These are phyloP conservation scores for Australoheros scitulus DNA, from an alignment of 2,113 vertebrate genomes.

Conservation along the genomic window DNA sequence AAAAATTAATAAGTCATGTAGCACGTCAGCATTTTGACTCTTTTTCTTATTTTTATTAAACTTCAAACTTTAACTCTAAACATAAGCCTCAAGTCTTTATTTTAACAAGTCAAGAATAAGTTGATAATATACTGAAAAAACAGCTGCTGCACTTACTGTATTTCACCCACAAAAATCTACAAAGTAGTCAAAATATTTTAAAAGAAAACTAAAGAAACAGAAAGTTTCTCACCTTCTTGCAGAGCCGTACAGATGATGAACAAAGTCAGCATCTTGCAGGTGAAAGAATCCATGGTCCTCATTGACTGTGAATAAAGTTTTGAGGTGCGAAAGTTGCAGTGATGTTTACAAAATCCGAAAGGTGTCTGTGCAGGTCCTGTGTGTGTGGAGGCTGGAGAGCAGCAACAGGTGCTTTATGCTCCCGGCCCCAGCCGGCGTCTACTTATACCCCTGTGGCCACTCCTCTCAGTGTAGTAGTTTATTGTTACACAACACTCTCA, in stretches of 20 bases:
- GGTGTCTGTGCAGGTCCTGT: background rate
- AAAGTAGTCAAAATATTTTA: background rate
- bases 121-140: background rate
- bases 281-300: slow-evolving; percentile 59
- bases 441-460: slow-evolving; percentile 68
- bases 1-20: background rate
- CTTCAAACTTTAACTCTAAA: background rate
- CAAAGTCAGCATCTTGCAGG: slow-evolving; percentile 44
- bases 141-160: background rate
- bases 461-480: slow-evolving; percentile 5
- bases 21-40: background rate
- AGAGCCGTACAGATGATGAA: slow-evolving; percentile 60
- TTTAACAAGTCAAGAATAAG: background rate
- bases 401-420: slow-evolving; percentile 77
- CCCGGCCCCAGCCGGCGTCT: slow-evolving; percentile 18
- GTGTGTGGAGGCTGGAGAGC: slow-evolving; percentile 11
- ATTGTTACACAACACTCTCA: slow-evolving; percentile 45
- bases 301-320: background rate
- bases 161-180: background rate
- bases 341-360: background rate
- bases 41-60: background rate
- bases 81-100: background rate
- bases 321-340: background rate
- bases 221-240: slow-evolving; percentile 70
- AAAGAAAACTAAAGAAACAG: background rate